Percentiles rank a stretch among this genome's conserved stretches.
phyloP scores from a whole-genome alignment of 2,797 vertebrate species.

The Chelonia mydas region DNA sequence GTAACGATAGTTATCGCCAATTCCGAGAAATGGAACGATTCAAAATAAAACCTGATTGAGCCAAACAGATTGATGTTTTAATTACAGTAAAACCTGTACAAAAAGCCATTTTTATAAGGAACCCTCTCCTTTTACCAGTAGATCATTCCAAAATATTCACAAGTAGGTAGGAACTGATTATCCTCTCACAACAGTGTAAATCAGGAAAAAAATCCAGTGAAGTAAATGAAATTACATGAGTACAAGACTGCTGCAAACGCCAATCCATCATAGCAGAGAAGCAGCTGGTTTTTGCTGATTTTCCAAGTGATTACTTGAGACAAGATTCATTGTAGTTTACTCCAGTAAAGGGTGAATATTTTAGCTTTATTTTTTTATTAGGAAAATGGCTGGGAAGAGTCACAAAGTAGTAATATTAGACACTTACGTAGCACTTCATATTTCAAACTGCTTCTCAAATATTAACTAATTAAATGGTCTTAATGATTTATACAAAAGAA shows the following conservation, averaged over 20 bases:
- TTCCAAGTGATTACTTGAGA: conserved; percentile 25
- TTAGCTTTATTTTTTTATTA: conserved; percentile 48
- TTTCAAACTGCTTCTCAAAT: conserved; percentile 60
- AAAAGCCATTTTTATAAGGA: not conserved
- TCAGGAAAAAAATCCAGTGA: not conserved
- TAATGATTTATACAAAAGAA: conserved; percentile 57
- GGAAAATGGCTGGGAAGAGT: conserved; percentile 45
- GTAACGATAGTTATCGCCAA: not conserved
- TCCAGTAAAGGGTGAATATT: conserved; percentile 54
- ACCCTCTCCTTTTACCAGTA: not conserved
- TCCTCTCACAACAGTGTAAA: accelerated
- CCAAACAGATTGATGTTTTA: not conserved
- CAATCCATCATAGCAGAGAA: conserved; percentile 14
- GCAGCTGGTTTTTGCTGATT: not conserved
- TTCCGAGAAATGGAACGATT: not conserved
- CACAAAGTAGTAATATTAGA: conserved; percentile 62
- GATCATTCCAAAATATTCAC: not conserved
- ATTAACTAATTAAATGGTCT: conserved; percentile 70
- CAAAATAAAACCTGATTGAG: not conserved
- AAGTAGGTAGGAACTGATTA: not conserved
- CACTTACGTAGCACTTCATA: conserved; percentile 53
- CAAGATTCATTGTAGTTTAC: conserved; percentile 42
- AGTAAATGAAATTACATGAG: not conserved
- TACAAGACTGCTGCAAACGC: not conserved
- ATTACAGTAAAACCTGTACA: not conserved